These are phyloP conservation scores for Heterodera schachtii DNA, from an alignment of 1,140 invertebrate genomes.

Conservation along the genomic window DNA sequence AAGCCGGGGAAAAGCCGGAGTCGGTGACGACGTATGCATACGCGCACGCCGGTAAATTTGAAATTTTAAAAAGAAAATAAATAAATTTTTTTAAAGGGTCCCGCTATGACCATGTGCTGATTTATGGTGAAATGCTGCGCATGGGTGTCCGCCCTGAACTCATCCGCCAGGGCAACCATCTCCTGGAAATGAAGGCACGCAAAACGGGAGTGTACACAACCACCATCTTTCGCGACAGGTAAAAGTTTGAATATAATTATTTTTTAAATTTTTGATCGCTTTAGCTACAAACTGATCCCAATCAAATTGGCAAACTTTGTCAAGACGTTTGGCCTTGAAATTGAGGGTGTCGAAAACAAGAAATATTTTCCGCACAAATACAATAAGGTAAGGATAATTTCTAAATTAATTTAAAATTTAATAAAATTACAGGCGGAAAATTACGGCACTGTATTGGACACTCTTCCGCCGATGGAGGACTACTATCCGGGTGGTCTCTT, in stretches of 20 bases:
- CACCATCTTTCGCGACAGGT: neutral
- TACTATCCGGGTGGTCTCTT: neutral
- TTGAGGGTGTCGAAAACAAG: neutral
- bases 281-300: neutral
- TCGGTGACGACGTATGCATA: neutral
- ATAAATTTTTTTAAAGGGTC: too few species aligned
- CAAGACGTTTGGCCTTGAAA: slow-evolving; percentile 20
- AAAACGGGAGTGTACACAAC: too few species aligned
- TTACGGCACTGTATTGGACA: neutral
- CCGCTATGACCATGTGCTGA: too few species aligned
- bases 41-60: neutral
- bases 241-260: too few species aligned
- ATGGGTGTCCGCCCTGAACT: too few species aligned
- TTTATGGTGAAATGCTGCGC: too few species aligned
- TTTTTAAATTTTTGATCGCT: too few species aligned
- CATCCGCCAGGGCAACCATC: too few species aligned
- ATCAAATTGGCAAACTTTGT: neutral
- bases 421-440: neutral
- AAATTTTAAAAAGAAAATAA: neutral
- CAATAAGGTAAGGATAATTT: neutral
- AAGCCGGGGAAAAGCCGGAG: neutral
- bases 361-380: neutral
- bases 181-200: too few species aligned
- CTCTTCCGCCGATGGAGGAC: neutral
- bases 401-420: neutral